Evolutionary conservation across 2,888 invertebrate genomes (phyloP).

Genomic region (Nesidiocoris tenuis): DNA sequence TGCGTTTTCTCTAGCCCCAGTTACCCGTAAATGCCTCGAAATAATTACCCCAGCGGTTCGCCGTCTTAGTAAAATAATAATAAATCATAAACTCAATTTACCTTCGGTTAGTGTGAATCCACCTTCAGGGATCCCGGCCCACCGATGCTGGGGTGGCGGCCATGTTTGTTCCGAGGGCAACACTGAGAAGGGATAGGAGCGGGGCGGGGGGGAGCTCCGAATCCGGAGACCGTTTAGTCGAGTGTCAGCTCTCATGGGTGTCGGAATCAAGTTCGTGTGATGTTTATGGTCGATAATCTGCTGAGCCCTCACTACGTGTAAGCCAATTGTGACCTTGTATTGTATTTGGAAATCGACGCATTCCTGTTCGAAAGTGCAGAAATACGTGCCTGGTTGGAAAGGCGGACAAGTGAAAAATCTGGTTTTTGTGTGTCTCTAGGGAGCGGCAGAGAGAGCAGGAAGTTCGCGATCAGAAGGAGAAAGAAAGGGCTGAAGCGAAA

Average conservation of each 20-base stretch:
- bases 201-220: background rate
- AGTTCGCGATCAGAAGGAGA: slow-evolving; percentile 56
- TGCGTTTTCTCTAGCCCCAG: no score
- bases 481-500: slow-evolving; percentile 52
- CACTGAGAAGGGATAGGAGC: background rate
- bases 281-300: slow-evolving; percentile 49
- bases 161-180: slow-evolving; percentile 28
- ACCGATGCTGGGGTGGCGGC: slow-evolving; percentile 21
- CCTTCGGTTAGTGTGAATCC: no score
- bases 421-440: slow-evolving; percentile 53
- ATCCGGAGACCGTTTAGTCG: slow-evolving; percentile 23
- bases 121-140: no score
- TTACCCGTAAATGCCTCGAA: no score
- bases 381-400: background rate
- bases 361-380: background rate
- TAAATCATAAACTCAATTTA: no score
- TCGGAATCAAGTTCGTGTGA: slow-evolving; percentile 22
- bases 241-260: slow-evolving; percentile 37
- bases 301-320: slow-evolving; percentile 47
- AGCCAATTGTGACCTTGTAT: slow-evolving; percentile 5
- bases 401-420: background rate
- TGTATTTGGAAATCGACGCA: background rate
- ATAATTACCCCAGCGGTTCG: no score
- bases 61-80: no score
- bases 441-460: slow-evolving; percentile 65